Evolutionary conservation across 2,888 invertebrate genomes (phyloP).

Genomic region (Polymixis lichenea): DNA sequence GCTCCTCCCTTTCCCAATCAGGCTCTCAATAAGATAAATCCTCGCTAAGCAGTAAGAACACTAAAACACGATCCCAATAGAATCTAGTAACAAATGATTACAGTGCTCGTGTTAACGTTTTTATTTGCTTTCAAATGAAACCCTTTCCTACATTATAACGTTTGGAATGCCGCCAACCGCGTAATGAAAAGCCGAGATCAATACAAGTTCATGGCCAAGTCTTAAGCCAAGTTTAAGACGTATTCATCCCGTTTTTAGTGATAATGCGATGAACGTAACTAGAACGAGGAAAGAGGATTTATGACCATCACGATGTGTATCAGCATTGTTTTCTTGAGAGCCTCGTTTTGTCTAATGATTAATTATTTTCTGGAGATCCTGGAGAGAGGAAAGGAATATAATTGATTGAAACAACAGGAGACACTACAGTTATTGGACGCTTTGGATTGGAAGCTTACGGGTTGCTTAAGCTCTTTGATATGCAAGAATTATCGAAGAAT

Average conservation of each 20-base stretch:
- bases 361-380: not conserved
- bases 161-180: conserved; percentile 61
- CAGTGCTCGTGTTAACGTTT: conserved; percentile 24
- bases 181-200: conserved; percentile 62
- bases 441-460: no score
- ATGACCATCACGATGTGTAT: not conserved
- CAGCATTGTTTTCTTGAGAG: not conserved
- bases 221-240: conserved; percentile 46
- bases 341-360: not conserved
- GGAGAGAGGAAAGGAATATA: not conserved
- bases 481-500: not conserved
- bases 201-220: conserved; percentile 62
- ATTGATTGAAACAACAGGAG: not conserved
- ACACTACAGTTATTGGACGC: not conserved
- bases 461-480: not conserved
- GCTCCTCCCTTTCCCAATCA: not conserved
- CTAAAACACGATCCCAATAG: conserved; percentile 38
- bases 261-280: conserved; percentile 24
- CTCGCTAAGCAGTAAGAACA: not conserved
- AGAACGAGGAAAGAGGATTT: conserved; percentile 1
- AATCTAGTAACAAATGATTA: conserved; percentile 48
- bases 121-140: conserved; percentile 49
- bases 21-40: conserved; percentile 17
- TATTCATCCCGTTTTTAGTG: conserved; percentile 52
- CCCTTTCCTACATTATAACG: conserved; percentile 32